Percentiles rank a stretch among this genome's conserved stretches.
These are phyloP conservation scores for Perca flavescens DNA, from an alignment of 2,113 vertebrate genomes.

Conservation along the genomic window DNA sequence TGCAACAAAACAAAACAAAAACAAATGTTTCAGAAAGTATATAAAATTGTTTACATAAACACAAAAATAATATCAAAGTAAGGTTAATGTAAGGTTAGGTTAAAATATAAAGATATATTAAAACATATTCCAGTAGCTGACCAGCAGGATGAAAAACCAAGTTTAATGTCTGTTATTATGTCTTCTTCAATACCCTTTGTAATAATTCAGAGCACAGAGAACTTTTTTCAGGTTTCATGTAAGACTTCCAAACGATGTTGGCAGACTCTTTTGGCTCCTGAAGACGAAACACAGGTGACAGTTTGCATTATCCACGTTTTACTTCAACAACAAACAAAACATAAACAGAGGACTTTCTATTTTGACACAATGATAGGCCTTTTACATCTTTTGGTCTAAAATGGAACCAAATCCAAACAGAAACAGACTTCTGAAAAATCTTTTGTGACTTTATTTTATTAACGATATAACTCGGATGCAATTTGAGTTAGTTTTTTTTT, in stretches of 20 bases:
- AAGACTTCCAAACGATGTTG: background rate
- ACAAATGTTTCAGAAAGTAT: background rate
- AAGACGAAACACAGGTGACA: background rate
- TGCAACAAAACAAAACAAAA: background rate
- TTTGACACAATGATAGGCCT: background rate
- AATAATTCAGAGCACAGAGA: background rate
- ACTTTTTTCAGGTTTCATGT: background rate
- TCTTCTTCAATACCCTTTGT: background rate
- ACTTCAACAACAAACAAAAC: background rate
- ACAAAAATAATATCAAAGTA: background rate
- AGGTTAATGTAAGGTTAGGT: background rate
- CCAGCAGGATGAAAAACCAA: background rate
- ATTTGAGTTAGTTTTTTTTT: background rate
- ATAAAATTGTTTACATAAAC: background rate
- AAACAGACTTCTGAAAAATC: background rate
- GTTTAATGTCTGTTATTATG: background rate
- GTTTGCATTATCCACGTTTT: background rate
- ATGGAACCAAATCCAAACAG: background rate
- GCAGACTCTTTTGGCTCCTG: background rate
- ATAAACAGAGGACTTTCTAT: background rate
- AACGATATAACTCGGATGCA: background rate
- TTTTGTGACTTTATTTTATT: background rate
- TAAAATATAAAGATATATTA: too few species aligned
- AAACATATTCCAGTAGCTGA: background rate
- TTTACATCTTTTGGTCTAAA: background rate